Evolutionary conservation across 1,140 invertebrate genomes (phyloP).

Genomic region (Drosophila littoralis): DNA sequence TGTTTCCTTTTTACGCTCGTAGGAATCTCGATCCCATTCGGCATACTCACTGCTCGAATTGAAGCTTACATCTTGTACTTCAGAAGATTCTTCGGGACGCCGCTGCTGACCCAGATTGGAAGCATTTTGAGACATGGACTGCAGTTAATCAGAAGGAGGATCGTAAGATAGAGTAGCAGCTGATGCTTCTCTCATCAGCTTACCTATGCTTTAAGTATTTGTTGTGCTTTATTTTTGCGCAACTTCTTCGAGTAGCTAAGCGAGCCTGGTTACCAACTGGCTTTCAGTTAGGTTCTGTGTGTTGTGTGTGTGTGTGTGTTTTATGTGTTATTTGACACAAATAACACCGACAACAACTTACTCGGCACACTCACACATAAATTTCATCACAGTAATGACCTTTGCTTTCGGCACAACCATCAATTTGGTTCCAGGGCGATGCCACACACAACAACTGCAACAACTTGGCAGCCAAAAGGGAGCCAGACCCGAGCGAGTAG

Average conservation of each 20-base stretch:
- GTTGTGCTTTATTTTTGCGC: background rate
- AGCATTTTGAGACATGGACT: slow-evolving; percentile 3
- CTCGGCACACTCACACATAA: slow-evolving; percentile 13
- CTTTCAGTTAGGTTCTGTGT: background rate
- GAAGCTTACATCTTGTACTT: background rate
- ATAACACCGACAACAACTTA: slow-evolving; percentile 31
- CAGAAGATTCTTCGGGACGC: background rate
- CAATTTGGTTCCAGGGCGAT: slow-evolving; percentile 47
- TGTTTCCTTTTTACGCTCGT: background rate
- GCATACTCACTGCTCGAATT: background rate
- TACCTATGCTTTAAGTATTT: too few species aligned
- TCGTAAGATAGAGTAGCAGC: background rate
- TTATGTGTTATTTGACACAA: slow-evolving; percentile 51
- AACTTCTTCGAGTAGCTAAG: background rate
- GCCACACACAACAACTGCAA: slow-evolving; percentile 38
- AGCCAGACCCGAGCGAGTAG: slow-evolving; percentile 38
- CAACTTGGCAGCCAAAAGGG: slow-evolving; percentile 71
- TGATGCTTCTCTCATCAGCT: too few species aligned
- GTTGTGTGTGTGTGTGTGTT: slow-evolving; percentile 5
- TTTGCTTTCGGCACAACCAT: slow-evolving; percentile 61
- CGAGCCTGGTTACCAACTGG: background rate
- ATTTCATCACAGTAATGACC: slow-evolving; percentile 66
- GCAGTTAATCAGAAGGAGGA: background rate
- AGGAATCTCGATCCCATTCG: background rate
- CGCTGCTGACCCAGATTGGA: background rate